Percentiles rank a stretch among this genome's conserved stretches.
Evolutionary conservation across 2,113 vertebrate genomes (phyloP).

Genomic region (Meleagris gallopavo): DNA sequence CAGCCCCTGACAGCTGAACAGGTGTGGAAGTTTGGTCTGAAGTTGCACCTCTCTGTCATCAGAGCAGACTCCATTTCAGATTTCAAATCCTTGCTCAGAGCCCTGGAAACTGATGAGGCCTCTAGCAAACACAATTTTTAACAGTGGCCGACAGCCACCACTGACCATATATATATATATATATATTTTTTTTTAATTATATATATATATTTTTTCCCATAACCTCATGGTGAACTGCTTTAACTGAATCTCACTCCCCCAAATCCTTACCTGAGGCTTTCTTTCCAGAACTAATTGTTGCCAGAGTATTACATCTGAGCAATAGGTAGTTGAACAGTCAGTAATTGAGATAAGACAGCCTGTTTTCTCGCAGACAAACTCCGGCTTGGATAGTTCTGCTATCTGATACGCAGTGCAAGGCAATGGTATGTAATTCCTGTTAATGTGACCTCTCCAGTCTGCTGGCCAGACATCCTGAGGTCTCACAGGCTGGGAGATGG

Average conservation of each 20-base stretch:
- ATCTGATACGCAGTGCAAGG: background rate
- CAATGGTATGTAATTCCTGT: background rate
- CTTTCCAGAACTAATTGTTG: background rate
- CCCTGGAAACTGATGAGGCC: background rate
- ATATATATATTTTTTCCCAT: background rate
- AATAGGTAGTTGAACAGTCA: background rate
- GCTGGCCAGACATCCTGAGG: background rate
- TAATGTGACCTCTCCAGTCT: background rate
- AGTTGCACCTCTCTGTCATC: background rate
- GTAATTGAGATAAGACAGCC: background rate
- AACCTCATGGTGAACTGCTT: background rate
- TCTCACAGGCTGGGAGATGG: background rate
- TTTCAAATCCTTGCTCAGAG: background rate
- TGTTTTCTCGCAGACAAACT: background rate
- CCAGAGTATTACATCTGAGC: background rate
- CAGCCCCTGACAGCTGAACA: background rate
- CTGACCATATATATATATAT: background rate
- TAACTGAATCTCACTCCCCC: background rate
- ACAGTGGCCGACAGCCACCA: background rate
- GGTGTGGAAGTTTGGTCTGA: background rate
- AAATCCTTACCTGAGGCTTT: background rate
- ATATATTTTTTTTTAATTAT: background rate
- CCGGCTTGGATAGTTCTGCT: background rate
- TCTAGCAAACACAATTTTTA: background rate
- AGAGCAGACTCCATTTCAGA: background rate